Conservation (phyloP, 2,113 vertebrate species). For the Acanthisitta chloris region DNA sequence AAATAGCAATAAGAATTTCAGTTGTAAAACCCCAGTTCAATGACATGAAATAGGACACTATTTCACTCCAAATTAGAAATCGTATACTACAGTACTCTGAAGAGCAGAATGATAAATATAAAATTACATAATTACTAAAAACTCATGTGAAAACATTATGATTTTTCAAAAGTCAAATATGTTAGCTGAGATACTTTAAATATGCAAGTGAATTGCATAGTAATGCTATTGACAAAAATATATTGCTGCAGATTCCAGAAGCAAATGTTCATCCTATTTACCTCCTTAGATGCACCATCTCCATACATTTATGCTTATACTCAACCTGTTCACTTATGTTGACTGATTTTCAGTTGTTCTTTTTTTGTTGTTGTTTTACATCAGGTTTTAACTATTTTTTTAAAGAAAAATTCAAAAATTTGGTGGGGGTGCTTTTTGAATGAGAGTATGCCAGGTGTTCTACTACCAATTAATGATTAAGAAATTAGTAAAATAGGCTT, state of each 20-base stretch:
- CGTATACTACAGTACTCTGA: not conserved
- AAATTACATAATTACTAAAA: not conserved
- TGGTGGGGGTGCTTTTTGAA: not conserved
- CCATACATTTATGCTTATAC: not conserved
- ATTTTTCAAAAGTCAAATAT: not conserved
- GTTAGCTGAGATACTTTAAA: not conserved
- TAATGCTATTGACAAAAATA: not conserved
- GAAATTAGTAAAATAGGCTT: not conserved
- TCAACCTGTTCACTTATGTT: not conserved
- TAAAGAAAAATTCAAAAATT: not conserved
- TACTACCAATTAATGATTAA: not conserved
- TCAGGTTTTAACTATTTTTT: not conserved
- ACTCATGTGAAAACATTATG: not conserved
- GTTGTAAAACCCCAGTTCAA: not conserved
- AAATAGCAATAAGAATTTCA: not conserved
- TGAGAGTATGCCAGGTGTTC: not conserved
- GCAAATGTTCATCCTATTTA: not conserved
- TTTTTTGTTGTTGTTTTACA: not conserved
- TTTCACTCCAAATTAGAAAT: not conserved
- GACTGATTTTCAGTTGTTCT: not conserved
- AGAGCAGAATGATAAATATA: not conserved
- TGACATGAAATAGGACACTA: not conserved
- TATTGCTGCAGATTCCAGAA: not conserved
- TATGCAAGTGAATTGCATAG: not conserved
- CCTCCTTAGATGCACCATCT: not conserved